Percentiles rank a stretch among this genome's conserved stretches.
These are phyloP conservation scores for Falco naumanni DNA, from an alignment of 2,797 vertebrate species.

Conservation along the genomic window DNA sequence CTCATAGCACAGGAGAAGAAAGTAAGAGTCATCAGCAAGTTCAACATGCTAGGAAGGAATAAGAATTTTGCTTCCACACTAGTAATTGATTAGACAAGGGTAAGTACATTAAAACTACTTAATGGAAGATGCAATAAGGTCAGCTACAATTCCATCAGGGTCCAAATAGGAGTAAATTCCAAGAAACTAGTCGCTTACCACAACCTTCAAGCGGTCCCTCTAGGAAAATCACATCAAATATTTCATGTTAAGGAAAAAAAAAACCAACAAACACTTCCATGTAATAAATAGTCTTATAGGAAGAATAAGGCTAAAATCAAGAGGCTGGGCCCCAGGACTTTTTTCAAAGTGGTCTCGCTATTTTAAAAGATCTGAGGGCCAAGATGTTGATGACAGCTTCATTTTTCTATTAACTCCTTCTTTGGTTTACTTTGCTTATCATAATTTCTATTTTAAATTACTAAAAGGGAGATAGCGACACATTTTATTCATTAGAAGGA, in stretches of 20 bases:
- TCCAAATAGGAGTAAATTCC: background rate
- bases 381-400: background rate
- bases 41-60: background rate
- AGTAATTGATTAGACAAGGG: background rate
- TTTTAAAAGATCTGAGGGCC: background rate
- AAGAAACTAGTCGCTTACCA: slow-evolving; percentile 46
- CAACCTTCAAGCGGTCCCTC: slow-evolving; percentile 37
- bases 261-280: background rate
- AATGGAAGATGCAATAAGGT: background rate
- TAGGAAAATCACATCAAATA: slow-evolving; percentile 49
- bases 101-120: background rate
- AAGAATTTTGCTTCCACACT: background rate
- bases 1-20: background rate
- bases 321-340: background rate
- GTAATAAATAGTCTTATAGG: background rate
- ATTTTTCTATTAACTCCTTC: background rate
- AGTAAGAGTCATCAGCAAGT: background rate
- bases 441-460: background rate
- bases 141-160: background rate
- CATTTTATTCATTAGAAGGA: background rate
- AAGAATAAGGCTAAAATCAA: background rate
- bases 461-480: background rate
- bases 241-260: background rate
- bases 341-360: background rate
- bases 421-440: background rate